Conservation (phyloP, 1,140 invertebrate genomes). For the Trichomalopsis sarcophagae region DNA sequence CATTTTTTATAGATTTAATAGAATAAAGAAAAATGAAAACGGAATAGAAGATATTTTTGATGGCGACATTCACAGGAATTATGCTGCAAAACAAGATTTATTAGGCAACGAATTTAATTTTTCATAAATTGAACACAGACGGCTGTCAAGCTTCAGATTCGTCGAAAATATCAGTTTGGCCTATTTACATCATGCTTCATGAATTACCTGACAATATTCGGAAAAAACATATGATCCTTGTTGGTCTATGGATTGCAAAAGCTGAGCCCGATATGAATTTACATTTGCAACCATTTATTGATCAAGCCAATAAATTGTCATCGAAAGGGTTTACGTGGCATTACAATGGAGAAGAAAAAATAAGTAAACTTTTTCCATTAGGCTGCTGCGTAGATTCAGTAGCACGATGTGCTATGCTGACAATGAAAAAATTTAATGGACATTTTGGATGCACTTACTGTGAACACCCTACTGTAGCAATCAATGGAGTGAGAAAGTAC, state of each 20-base stretch:
- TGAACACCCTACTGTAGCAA: constrained; percentile 43
- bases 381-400: constrained; percentile 43
- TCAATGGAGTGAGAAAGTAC: constrained; percentile 27
- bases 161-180: constrained; percentile 42
- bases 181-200: constrained; percentile 48
- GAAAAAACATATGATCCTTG: constrained; percentile 34
- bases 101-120: constrained; percentile 21
- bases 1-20: constrained; percentile 1
- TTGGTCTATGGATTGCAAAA: neutral
- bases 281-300: constrained; percentile 23
- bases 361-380: constrained; percentile 29
- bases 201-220: constrained; percentile 42
- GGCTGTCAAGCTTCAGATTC: constrained; percentile 41
- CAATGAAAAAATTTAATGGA: constrained; percentile 51
- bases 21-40: neutral
- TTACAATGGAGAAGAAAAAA: neutral
- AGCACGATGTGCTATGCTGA: constrained; percentile 48
- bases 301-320: constrained; percentile 23
- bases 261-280: constrained; percentile 32
- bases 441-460: constrained; percentile 51
- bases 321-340: constrained; percentile 11
- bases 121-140: constrained; percentile 50
- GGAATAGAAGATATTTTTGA: no score
- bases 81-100: neutral
- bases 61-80: constrained; percentile 37